These are phyloP conservation scores for Formica aserva DNA, from an alignment of 2,888 invertebrate genomes.

Conservation along the genomic window DNA sequence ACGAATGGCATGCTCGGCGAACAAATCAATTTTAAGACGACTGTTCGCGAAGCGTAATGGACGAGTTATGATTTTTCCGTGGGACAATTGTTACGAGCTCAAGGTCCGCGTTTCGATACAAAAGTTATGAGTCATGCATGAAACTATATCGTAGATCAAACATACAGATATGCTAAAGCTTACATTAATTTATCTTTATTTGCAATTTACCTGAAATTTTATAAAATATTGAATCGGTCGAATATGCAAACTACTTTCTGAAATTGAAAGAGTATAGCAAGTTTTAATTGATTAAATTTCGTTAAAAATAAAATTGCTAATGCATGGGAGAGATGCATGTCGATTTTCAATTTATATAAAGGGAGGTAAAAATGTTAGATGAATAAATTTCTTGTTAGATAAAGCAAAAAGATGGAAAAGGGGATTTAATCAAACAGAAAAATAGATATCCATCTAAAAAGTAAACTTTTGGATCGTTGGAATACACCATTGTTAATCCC, in stretches of 20 bases:
- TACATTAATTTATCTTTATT: not conserved
- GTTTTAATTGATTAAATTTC: conserved; percentile 6
- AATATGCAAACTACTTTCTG: not conserved
- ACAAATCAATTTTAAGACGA: conserved; percentile 64
- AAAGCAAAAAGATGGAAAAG: not conserved
- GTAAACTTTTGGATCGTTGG: conserved; percentile 32
- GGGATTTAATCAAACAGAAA: conserved; percentile 37
- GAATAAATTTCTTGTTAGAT: not conserved
- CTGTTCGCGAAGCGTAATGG: conserved; percentile 54
- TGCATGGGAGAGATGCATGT: not conserved
- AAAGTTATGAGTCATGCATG: conserved; percentile 18
- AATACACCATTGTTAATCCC: conserved; percentile 28
- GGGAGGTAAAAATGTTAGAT: not conserved
- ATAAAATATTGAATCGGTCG: not conserved
- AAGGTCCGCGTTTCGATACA: conserved; percentile 31
- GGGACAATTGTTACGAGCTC: conserved; percentile 19
- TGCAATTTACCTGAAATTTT: not conserved
- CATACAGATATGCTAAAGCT: not conserved
- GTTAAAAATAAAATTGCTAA: not conserved
- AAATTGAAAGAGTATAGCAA: not conserved
- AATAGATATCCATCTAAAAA: conserved; percentile 23
- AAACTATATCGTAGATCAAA: not conserved
- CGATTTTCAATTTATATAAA: not conserved
- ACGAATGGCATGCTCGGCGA: conserved; percentile 31
- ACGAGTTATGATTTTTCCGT: conserved; percentile 56